These are phyloP conservation scores for Lysiphlebus fabarum DNA, from an alignment of 1,140 invertebrate genomes.

Conservation along the genomic window DNA sequence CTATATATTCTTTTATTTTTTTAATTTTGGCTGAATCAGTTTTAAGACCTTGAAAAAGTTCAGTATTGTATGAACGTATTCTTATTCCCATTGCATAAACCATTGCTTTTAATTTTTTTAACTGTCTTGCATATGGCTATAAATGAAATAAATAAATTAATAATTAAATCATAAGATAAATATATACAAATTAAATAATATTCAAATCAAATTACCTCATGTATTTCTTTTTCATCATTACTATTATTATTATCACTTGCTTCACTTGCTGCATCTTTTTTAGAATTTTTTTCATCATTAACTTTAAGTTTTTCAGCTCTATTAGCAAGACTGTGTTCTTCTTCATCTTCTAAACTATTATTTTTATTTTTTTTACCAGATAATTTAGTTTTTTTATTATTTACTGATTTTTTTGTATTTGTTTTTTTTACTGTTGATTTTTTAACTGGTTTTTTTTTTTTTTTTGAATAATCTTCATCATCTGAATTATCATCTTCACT, in stretches of 20 bases:
- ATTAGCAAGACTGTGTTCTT: neutral
- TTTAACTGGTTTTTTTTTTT: too few relatives aligned
- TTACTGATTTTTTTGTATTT: neutral
- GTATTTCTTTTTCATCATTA: slow-evolving; percentile 23
- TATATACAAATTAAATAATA: neutral
- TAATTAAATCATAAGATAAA: neutral
- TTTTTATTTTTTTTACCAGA: too few relatives aligned
- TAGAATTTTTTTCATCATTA: slow-evolving; percentile 18
- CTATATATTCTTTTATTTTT: slow-evolving; percentile 37
- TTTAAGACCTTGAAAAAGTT: slow-evolving; percentile 39
- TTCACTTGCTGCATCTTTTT: slow-evolving; percentile 22
- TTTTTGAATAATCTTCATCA: too few relatives aligned
- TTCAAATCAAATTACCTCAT: slow-evolving; percentile 20
- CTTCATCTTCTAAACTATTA: too few relatives aligned
- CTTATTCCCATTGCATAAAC: slow-evolving; percentile 37
- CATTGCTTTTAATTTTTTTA: slow-evolving; percentile 19
- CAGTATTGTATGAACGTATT: slow-evolving; percentile 36
- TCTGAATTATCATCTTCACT: too few relatives aligned
- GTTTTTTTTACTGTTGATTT: neutral
- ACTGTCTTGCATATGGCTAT: too few relatives aligned
- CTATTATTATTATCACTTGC: slow-evolving; percentile 28
- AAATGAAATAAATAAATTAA: neutral
- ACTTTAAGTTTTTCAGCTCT: slow-evolving; percentile 17
- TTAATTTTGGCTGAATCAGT: slow-evolving; percentile 35
- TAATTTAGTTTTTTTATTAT: slow-evolving; percentile 1